Percentiles rank a stretch among this genome's conserved stretches.
These are phyloP conservation scores for Cydia splendana DNA, from an alignment of 1,140 invertebrate species.

Conservation along the genomic window DNA sequence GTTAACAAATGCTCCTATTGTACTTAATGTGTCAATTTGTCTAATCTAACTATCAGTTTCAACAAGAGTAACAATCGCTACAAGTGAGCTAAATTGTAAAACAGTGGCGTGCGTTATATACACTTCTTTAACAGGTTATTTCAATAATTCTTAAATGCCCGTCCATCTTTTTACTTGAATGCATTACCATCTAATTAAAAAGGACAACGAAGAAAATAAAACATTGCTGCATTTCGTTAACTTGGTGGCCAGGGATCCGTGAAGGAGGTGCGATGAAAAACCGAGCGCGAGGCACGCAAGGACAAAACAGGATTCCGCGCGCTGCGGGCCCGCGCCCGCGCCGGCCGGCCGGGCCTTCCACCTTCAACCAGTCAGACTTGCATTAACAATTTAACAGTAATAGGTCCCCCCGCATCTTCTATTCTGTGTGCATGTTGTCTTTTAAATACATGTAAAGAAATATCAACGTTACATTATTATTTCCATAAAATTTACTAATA, in stretches of 20 bases:
- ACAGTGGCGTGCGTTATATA: background rate
- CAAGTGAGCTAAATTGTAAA: background rate
- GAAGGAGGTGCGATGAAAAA: conserved; percentile 21
- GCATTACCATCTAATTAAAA: background rate
- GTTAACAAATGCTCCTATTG: background rate
- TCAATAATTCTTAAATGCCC: background rate
- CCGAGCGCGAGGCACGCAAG: conserved; percentile 38
- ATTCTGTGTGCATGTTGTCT: no score
- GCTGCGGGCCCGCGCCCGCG: conserved; percentile 27
- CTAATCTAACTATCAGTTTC: background rate
- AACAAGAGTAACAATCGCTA: background rate
- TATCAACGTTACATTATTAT: no score
- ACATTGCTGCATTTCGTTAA: background rate
- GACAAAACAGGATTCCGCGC: conserved; percentile 46
- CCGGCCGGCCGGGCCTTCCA: conserved; percentile 2
- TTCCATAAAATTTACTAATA: no score
- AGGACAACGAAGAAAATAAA: background rate
- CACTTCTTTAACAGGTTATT: background rate
- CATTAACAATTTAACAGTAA: background rate
- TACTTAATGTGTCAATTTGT: conserved; percentile 12
- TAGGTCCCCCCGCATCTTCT: no score
- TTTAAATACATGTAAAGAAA: no score
- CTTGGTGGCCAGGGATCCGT: background rate
- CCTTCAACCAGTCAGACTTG: conserved; percentile 10
- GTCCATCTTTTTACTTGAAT: background rate